phyloP scores from a whole-genome alignment of 2,888 invertebrate species.

The Idaea aversata region DNA sequence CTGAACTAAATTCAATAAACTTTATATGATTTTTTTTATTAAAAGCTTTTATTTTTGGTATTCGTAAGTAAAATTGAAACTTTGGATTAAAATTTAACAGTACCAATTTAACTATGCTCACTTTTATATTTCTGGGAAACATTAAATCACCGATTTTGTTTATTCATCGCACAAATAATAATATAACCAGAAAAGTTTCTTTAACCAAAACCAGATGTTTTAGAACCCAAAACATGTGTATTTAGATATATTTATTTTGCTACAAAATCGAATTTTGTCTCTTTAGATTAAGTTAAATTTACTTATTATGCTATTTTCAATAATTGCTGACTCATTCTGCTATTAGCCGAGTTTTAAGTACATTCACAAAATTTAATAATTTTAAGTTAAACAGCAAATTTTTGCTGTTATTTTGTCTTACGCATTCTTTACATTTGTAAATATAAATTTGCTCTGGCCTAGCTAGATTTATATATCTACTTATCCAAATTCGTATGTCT shows the following conservation, averaged over 20 bases:
- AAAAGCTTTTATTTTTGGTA: neutral
- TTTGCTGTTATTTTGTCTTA: constrained; percentile 11
- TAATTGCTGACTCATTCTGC: neutral
- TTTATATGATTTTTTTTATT: neutral
- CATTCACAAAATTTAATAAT: neutral
- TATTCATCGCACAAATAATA: neutral
- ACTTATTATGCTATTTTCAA: neutral
- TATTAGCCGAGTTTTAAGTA: neutral
- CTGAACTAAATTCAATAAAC: neutral
- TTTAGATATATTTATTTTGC: constrained; percentile 8
- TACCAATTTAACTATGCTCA: neutral
- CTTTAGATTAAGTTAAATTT: neutral
- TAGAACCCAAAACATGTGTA: neutral
- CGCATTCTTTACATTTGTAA: constrained; percentile 8
- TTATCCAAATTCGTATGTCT: neutral
- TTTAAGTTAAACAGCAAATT: neutral
- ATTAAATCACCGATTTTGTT: neutral
- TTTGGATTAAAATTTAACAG: neutral
- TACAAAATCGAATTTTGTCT: neutral
- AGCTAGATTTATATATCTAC: constrained; percentile 12
- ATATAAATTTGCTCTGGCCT: constrained; percentile 19
- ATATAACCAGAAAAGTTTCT: neutral
- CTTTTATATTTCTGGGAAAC: neutral
- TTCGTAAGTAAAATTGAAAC: neutral
- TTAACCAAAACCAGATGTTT: neutral